A percentile compares a stretch with the other conserved stretches of the same genome.
Conservation (phyloP, 2,113 vertebrate genomes). For the Trogon surrucura region DNA sequence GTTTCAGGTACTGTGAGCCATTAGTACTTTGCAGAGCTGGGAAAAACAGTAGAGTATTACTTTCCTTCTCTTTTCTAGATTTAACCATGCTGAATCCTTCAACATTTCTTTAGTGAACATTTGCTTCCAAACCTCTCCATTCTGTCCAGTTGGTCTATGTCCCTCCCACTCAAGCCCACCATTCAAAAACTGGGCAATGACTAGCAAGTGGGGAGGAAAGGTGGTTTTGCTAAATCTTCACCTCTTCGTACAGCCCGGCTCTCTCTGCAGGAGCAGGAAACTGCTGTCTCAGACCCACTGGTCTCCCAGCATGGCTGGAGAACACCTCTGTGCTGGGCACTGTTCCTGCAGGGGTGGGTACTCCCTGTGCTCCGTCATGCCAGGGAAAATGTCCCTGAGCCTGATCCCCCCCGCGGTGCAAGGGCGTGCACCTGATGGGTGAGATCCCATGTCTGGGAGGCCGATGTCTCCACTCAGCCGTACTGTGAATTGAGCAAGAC, state of each 20-base stretch:
- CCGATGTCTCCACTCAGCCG: neutral
- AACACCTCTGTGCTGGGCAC: rapidly evolving
- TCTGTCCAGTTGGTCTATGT: neutral
- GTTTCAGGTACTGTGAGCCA: neutral
- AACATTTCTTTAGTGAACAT: neutral
- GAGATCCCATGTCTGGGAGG: neutral
- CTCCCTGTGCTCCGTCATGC: neutral
- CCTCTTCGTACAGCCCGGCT: neutral
- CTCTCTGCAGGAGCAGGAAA: neutral
- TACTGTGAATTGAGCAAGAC: neutral
- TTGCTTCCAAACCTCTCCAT: neutral
- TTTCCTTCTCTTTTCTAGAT: neutral
- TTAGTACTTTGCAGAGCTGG: neutral
- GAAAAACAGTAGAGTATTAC: neutral
- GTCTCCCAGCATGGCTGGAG: neutral
- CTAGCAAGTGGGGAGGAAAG: neutral
- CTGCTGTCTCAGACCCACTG: neutral
- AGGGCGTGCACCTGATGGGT: neutral
- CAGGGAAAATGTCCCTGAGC: neutral
- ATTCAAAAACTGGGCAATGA: neutral
- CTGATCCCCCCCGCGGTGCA: neutral
- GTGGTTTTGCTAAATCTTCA: neutral
- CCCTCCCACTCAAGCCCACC: neutral
- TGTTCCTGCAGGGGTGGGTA: neutral
- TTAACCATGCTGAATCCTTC: neutral